Evolutionary conservation across 2,113 vertebrate genomes (phyloP).

Genomic region (Microtus richardsoni): DNA sequence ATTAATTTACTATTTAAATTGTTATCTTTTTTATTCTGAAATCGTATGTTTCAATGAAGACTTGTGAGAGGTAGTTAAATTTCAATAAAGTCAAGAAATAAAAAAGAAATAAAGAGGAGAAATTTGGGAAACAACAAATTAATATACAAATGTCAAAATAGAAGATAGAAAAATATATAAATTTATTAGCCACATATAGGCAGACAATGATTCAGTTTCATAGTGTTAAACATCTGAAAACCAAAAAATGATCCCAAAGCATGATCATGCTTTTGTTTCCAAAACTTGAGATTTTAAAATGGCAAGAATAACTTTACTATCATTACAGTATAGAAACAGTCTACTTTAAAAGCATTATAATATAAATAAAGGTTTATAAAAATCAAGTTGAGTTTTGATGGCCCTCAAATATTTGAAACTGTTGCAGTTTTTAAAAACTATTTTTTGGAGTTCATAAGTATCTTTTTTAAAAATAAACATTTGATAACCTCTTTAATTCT

Average conservation of each 20-base stretch:
- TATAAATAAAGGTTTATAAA: neutral
- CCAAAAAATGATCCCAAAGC: neutral
- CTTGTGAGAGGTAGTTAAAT: constrained; percentile 27
- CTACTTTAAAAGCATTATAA: neutral
- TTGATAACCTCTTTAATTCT: neutral
- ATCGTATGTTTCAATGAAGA: neutral
- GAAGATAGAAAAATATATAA: neutral
- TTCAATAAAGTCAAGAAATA: neutral
- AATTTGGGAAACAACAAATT: neutral
- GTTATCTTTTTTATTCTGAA: constrained; percentile 43
- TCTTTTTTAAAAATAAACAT: neutral
- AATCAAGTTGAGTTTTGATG: neutral
- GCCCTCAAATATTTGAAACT: neutral
- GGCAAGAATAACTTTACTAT: constrained; percentile 2
- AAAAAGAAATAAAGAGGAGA: neutral
- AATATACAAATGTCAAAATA: constrained; percentile 39
- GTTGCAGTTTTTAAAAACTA: neutral
- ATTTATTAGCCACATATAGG: neutral
- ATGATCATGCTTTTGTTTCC: neutral
- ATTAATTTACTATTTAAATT: constrained; percentile 67
- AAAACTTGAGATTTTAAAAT: constrained; percentile 28
- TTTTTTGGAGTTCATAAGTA: neutral
- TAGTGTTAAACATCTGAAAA: constrained; percentile 4
- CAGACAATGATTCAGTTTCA: neutral
- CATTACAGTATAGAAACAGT: neutral